Evolutionary conservation across 2,888 invertebrate species (phyloP).

Genomic region (Uropetala carovei): DNA sequence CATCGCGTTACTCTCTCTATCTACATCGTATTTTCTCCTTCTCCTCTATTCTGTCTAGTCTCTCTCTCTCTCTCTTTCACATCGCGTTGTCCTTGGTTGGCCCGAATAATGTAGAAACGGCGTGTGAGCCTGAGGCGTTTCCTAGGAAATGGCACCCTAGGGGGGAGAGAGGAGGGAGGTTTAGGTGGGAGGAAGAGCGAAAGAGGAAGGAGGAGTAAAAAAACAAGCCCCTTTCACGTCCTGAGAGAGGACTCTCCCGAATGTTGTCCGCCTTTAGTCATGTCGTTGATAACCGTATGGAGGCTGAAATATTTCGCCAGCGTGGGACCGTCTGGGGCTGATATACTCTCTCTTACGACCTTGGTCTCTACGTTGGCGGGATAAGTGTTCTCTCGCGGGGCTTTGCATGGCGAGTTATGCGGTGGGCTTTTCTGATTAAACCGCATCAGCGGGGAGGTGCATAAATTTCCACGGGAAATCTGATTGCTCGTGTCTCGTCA

Average conservation of each 20-base stretch:
- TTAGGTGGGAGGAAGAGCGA: not conserved
- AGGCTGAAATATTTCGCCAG: not conserved
- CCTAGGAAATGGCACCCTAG: not conserved
- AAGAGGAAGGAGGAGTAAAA: no score
- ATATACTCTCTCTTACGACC: no score
- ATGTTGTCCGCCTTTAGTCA: not conserved
- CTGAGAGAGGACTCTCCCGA: not conserved
- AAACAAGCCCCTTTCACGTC: no score
- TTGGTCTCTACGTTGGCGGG: no score
- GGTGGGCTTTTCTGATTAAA: no score
- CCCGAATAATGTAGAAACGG: not conserved
- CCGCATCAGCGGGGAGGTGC: no score
- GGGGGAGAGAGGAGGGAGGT: not conserved
- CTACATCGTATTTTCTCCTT: not conserved
- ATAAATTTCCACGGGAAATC: no score
- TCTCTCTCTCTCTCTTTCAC: not conserved
- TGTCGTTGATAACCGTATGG: no score
- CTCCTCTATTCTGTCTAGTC: not conserved
- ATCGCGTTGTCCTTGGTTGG: not conserved
- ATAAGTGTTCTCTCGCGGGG: no score
- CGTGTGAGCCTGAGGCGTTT: not conserved
- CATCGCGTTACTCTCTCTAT: not conserved
- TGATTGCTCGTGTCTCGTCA: no score
- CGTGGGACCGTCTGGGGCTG: not conserved
- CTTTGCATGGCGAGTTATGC: no score